Evolutionary conservation across 1,140 invertebrate genomes (phyloP), one percentile per base, ranked within the genome.

Genomic region (Orchesella cincta): DNA sequence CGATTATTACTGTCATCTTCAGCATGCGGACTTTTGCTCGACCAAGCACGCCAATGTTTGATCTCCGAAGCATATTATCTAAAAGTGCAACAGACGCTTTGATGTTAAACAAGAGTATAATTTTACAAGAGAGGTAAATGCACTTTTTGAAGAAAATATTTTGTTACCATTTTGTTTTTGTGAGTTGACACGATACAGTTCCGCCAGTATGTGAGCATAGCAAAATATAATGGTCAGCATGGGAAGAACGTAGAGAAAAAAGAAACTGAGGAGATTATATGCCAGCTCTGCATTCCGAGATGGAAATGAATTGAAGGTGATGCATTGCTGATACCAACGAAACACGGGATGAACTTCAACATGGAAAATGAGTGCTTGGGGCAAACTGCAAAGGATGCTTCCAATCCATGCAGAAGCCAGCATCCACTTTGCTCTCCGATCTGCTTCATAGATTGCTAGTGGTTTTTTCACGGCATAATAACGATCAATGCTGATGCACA

Each of bases 191-290:
- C 71, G 78, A 76, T 90, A 91, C 75, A 95, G 93, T 84, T 94
- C 93, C 18, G 90, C 79, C 0, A 97, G 87, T 72, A 97, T 96
- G 62, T 93, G 92, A 0, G 90, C 90, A 79, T 96, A 97, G 82
- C 92, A 93, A 83, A 92, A 94, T 64, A 95, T 90, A 75, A 97
- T 96, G 64, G 94, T 90, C 34, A 91, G 84, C 36, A 97, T 86
- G 0, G 95, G 95, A 3, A 94, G 86, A 34, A 90, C 90, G 85
- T 97, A 97, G 91, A 96, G 94, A 81, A 92, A 89, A 1, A 90
- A 82, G 90, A 94, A 93, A 46, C 91, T 92, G 64, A 93, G 90
- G 0, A 93, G 84, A 72, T 89, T 89, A 85, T 96, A 96, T 0
- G 89, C 87, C 57, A 93, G 83, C 85, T 94, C 91, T 77, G 92